Conservation (phyloP, 2,888 invertebrate genomes). For the Pachycephus smyrnensis region DNA sequence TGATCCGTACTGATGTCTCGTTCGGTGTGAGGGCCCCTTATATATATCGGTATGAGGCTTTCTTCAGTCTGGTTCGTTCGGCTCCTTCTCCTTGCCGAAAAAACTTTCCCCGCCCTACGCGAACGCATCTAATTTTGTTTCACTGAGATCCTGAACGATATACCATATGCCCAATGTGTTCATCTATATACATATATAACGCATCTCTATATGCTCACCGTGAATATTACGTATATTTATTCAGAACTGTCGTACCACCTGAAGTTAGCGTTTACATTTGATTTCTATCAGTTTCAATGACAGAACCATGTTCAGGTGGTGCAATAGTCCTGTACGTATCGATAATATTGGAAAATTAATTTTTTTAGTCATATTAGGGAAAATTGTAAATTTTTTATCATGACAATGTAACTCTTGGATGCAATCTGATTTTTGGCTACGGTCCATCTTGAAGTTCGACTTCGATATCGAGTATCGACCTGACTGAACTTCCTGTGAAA, state of each 20-base stretch:
- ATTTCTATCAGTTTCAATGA: background rate
- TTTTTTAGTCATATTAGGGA: too few species aligned
- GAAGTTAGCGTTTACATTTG: background rate
- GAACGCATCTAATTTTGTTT: conserved; percentile 4
- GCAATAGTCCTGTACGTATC: too few species aligned
- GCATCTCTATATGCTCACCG: too few species aligned
- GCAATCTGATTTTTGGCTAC: too few species aligned
- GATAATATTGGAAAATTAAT: too few species aligned
- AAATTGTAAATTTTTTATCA: too few species aligned
- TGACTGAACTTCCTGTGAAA: background rate
- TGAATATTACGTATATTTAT: too few species aligned
- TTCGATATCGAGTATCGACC: too few species aligned
- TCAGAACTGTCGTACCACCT: too few species aligned
- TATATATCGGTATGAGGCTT: conserved; percentile 10
- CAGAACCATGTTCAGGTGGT: too few species aligned
- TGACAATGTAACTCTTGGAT: too few species aligned
- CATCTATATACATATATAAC: background rate
- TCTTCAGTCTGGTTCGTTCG: background rate
- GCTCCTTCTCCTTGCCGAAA: background rate
- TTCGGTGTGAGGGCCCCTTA: conserved; percentile 1
- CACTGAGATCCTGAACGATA: background rate
- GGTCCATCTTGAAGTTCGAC: too few species aligned
- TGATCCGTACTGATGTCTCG: conserved; percentile 7
- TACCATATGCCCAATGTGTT: background rate
- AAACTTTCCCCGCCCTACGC: conserved; percentile 14